Conservation (phyloP, 2,113 vertebrate species). For the Mobula hypostoma region DNA sequence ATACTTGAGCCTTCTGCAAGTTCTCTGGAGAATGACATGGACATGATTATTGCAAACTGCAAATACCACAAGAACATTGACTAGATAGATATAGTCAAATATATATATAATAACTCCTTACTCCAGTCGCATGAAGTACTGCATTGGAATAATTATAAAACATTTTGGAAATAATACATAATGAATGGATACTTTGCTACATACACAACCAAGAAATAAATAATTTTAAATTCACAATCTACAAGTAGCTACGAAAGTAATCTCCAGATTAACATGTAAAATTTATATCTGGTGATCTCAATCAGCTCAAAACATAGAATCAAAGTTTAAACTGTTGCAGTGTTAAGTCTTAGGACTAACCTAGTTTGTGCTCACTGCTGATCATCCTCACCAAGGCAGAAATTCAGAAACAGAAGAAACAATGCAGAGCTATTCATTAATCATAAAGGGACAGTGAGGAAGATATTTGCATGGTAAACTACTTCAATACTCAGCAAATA, state of each 20-base stretch:
- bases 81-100: background rate
- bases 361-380: background rate
- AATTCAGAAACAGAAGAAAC: background rate
- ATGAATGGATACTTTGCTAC: background rate
- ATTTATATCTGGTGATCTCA: background rate
- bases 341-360: background rate
- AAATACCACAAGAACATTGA: background rate
- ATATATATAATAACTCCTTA: background rate
- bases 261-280: background rate
- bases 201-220: background rate
- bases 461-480: background rate
- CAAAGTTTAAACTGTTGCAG: background rate
- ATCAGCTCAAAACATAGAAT: background rate
- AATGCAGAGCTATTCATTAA: background rate
- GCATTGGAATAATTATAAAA: background rate
- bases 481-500: background rate
- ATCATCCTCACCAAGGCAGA: background rate
- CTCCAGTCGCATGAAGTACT: background rate
- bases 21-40: conserved; percentile 64
- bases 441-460: background rate
- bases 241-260: background rate
- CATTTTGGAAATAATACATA: background rate
- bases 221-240: background rate
- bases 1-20: conserved; percentile 69
- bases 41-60: background rate